These are phyloP conservation scores for Brachypteracias leptosomus DNA, from an alignment of 2,113 vertebrate species.

Conservation along the genomic window DNA sequence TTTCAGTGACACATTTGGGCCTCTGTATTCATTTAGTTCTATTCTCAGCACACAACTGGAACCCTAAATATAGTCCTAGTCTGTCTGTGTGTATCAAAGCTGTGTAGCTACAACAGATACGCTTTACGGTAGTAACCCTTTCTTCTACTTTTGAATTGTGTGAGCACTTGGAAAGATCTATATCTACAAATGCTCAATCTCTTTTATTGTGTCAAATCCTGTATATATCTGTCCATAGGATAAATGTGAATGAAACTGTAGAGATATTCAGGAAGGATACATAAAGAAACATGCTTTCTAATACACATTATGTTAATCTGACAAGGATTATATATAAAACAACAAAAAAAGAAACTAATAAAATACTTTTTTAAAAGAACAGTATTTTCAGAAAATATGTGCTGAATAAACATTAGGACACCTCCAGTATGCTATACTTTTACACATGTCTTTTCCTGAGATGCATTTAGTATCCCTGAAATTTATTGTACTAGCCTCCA, in stretches of 20 bases:
- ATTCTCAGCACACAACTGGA: conserved; percentile 40
- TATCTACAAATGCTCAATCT: neutral
- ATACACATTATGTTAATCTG: neutral
- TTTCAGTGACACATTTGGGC: conserved; percentile 35
- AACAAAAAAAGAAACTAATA: neutral
- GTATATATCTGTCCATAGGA: neutral
- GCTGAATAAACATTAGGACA: neutral
- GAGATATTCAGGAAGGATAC: neutral
- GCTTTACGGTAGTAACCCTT: conserved; percentile 25
- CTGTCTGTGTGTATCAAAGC: conserved; percentile 47
- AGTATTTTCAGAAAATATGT: neutral
- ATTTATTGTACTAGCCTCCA: conserved; percentile 1
- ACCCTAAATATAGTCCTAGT: conserved; percentile 60
- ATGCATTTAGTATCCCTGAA: neutral
- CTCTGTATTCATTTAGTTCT: conserved; percentile 28
- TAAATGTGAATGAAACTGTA: neutral
- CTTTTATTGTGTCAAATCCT: neutral
- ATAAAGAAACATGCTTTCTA: neutral
- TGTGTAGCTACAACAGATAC: conserved; percentile 32
- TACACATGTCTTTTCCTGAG: neutral
- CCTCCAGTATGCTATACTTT: neutral
- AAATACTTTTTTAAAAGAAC: neutral
- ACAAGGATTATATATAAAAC: neutral
- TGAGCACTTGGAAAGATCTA: neutral
- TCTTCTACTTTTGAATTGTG: neutral